Conservation (phyloP, 2,113 vertebrate genomes). For the Saimiri boliviensis region DNA sequence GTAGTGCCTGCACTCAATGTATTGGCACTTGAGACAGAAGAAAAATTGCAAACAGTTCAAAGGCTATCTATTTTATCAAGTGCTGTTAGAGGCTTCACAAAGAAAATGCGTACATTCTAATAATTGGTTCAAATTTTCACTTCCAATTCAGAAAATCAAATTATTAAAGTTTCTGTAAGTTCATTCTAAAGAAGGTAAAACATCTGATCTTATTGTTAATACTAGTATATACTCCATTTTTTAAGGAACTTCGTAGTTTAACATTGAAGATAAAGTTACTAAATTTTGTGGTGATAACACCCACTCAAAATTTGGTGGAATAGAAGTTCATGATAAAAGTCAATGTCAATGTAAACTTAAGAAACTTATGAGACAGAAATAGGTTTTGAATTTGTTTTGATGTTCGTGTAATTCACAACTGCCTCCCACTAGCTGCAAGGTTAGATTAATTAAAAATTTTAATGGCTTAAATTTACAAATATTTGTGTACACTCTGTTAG, state of each 20-base stretch:
- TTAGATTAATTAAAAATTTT: constrained; percentile 33
- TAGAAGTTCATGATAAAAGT: neutral
- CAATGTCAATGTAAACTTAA: neutral
- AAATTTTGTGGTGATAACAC: neutral
- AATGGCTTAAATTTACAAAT: neutral
- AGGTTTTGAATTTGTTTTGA: neutral
- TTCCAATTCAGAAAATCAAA: neutral
- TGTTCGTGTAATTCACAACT: neutral
- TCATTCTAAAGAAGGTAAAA: neutral
- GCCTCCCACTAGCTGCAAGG: neutral
- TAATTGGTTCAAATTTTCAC: neutral
- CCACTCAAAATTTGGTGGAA: neutral
- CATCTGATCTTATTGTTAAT: neutral
- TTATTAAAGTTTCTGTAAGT: neutral
- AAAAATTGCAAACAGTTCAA: neutral
- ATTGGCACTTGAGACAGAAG: neutral
- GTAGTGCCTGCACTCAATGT: neutral
- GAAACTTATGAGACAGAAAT: neutral
- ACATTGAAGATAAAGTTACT: neutral
- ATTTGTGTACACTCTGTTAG: neutral
- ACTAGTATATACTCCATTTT: neutral
- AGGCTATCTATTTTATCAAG: neutral
- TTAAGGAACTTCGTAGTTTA: neutral
- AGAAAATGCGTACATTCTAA: constrained; percentile 32
- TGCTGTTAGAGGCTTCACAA: neutral